A percentile compares a stretch with the other conserved stretches of the same genome.
These are phyloP conservation scores for Patella ulyssiponensis DNA, from an alignment of 2,888 invertebrate genomes.

Conservation along the genomic window DNA sequence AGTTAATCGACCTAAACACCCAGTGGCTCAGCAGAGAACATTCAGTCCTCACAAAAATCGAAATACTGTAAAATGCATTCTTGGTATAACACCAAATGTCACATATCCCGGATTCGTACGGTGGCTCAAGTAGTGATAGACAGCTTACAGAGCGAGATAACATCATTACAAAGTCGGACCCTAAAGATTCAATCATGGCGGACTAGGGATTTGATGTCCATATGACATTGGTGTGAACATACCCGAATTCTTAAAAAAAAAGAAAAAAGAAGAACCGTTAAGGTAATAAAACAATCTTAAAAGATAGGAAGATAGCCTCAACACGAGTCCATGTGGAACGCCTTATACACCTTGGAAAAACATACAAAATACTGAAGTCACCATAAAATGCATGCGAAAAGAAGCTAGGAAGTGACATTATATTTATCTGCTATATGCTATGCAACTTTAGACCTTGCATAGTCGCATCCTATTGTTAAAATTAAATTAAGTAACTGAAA, in stretches of 20 bases:
- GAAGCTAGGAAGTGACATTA: too few relatives aligned
- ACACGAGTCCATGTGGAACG: slow-evolving; percentile 45
- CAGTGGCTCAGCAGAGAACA: slow-evolving; percentile 20
- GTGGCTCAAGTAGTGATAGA: too few relatives aligned
- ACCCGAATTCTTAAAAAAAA: slow-evolving; percentile 37
- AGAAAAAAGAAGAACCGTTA: slow-evolving; percentile 37
- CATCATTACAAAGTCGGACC: too few relatives aligned
- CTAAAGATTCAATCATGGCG: too few relatives aligned
- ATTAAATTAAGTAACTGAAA: too few relatives aligned
- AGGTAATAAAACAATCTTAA: slow-evolving; percentile 20
- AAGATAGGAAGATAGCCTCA: slow-evolving; percentile 38
- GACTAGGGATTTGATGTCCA: slow-evolving; percentile 22
- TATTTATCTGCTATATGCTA: too few relatives aligned
- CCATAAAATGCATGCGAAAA: too few relatives aligned
- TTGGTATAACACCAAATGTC: too few relatives aligned
- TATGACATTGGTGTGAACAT: slow-evolving; percentile 41
- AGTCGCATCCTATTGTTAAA: too few relatives aligned
- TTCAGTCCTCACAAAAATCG: slow-evolving; percentile 25
- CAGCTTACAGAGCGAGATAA: too few relatives aligned
- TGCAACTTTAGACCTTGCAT: too few relatives aligned
- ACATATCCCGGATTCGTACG: too few relatives aligned
- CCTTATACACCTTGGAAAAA: slow-evolving; percentile 38
- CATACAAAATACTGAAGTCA: slow-evolving; percentile 20
- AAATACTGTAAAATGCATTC: slow-evolving; percentile 16
- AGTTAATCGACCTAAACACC: slow-evolving; percentile 24